phyloP scores from a whole-genome alignment of 2,113 vertebrate genomes.

The Gallinago media region DNA sequence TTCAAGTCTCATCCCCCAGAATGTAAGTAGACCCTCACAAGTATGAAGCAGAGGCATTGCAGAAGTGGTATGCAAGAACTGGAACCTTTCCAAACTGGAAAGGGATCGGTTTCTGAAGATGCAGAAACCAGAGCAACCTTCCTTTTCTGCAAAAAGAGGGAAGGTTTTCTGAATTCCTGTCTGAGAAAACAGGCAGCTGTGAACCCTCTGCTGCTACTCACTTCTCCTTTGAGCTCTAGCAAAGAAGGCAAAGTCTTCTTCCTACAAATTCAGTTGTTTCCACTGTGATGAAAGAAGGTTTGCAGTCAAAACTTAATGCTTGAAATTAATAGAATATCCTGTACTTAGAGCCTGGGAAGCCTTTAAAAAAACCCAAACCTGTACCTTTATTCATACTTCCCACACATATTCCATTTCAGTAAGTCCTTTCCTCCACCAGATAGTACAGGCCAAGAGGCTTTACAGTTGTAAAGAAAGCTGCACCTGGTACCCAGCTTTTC shows the following conservation, averaged over 20 bases:
- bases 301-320: not conserved
- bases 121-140: not conserved
- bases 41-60: not conserved
- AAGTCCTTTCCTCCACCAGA: not conserved
- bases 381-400: not conserved
- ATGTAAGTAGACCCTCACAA: not conserved
- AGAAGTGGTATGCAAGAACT: not conserved
- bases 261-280: not conserved
- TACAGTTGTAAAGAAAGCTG: slow-evolving; percentile 6
- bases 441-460: not conserved
- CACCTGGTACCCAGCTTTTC: not conserved
- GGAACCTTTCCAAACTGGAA: not conserved
- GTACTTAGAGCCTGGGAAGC: not conserved
- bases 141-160: not conserved
- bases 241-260: not conserved
- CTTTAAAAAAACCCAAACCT: not conserved
- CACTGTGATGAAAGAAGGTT: not conserved
- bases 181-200: not conserved
- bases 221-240: not conserved
- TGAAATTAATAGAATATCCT: not conserved
- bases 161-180: not conserved
- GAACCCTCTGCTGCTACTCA: not conserved
- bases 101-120: not conserved
- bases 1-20: not conserved
- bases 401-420: not conserved